Evolutionary conservation across 2,888 invertebrate genomes (phyloP), one percentile per base, ranked within the genome.

Genomic region (Phrixothrix hirtus): DNA sequence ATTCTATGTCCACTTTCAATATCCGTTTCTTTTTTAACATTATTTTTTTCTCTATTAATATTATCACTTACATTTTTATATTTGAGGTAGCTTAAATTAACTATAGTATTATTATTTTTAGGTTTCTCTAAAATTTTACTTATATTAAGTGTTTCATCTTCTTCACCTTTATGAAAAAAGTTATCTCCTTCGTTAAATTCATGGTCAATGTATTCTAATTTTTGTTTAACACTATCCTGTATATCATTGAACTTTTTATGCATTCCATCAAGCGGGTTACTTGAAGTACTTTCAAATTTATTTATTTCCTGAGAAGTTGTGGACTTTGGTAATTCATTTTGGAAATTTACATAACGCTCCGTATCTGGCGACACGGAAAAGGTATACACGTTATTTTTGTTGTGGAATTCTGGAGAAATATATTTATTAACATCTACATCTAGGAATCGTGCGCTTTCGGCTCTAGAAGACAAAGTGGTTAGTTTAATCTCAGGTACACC

Each of bases 181-280:
- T 64, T 41, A 37, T 52, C 49, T 35, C 52, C 37, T 26, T 53
- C 21, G 7, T 31, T 2, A 21, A 48, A 50, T 31, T 51, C 48
- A 29, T 60, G 31, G 26, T 63, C 64, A 5, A 64, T 59, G 16
- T 70, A 64, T 31, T 69, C 69, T 21, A 82, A 71, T 50, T 80
- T 79, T 62, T 79, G 79, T 54, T 76, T 76, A 55, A 83, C 79
- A 64, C 80, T 79, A 43, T 78, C 75, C 13, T 81, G 79, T 52
- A 83, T 77, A 64, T 79, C 74, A 57, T 78, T 72, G 62, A 73
- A 79, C 60, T 78, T 80, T 59, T 78, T 75, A 63, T 83, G 83
- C 56, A 82, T 82, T 57, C 75, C 76, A 44, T 77, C 77, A 66
- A 75, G 77, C 9, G 81, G 81, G n/a, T 82, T 83, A 6, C 82